A percentile compares a stretch with the other conserved stretches of the same genome.
phyloP scores from a whole-genome alignment of 2,113 vertebrate species.

The Amazona guildingii region DNA sequence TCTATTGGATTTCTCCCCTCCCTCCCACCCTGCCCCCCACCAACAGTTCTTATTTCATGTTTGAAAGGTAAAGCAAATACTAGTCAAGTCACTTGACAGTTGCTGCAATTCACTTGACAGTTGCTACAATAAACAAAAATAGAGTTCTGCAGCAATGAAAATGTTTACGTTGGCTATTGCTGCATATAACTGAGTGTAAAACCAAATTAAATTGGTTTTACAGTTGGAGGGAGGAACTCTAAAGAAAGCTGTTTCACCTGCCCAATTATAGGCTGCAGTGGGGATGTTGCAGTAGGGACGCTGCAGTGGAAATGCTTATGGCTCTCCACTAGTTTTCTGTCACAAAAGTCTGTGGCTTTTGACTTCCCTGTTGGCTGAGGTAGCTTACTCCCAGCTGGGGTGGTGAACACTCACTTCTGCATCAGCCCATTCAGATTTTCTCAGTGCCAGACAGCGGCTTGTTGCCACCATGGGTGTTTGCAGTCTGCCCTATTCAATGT shows the following conservation, averaged over 20 bases:
- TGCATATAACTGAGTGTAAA: neutral
- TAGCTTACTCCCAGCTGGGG: neutral
- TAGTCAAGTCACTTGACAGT: neutral
- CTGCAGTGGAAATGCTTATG: neutral
- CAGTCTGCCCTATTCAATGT: neutral
- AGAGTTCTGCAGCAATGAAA: neutral
- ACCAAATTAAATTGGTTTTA: neutral
- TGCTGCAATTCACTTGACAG: neutral
- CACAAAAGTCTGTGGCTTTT: neutral
- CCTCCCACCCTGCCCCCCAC: rapidly evolving
- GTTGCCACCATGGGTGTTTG: neutral
- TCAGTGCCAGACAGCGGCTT: rapidly evolving
- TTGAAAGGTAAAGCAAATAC: neutral
- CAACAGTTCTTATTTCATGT: neutral
- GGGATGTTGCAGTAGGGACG: too few relatives aligned
- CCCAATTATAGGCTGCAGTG: neutral
- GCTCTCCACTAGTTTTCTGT: neutral
- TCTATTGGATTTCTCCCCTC: neutral
- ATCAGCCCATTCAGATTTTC: neutral
- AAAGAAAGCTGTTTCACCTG: neutral
- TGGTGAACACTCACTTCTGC: neutral
- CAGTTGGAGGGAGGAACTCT: neutral
- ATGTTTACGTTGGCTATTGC: neutral
- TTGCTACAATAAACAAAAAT: neutral
- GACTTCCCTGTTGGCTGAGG: rapidly evolving